A percentile compares a stretch with the other conserved stretches of the same genome.
These are phyloP conservation scores for Orchestia grillus DNA, from an alignment of 1,140 invertebrate genomes.

Conservation along the genomic window DNA sequence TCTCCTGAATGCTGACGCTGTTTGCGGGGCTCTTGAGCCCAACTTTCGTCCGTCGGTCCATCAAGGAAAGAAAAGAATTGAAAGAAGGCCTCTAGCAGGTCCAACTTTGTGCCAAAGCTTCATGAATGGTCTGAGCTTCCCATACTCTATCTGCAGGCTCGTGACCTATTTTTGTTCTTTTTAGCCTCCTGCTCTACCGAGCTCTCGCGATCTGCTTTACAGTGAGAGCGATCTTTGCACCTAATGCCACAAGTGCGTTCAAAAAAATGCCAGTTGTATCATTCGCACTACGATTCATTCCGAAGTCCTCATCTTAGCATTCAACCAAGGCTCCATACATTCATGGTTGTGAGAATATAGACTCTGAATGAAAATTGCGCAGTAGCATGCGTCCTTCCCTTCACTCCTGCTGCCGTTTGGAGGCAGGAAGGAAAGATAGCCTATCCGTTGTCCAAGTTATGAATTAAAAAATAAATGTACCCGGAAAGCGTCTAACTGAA, in stretches of 20 bases:
- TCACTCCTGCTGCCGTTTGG: neutral
- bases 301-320: neutral
- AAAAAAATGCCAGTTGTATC: neutral
- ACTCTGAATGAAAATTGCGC: neutral
- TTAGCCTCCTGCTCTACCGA: neutral
- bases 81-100: neutral
- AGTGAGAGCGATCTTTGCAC: neutral
- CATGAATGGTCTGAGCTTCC: neutral
- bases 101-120: neutral
- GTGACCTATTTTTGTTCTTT: neutral
- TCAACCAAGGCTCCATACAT: neutral
- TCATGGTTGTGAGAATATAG: neutral
- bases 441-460: neutral
- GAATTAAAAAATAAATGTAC: neutral
- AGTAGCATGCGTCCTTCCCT: neutral
- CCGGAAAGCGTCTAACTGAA: no score
- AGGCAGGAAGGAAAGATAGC: neutral
- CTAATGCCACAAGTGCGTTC: neutral
- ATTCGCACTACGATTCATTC: neutral
- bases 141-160: neutral
- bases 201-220: neutral
- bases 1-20: neutral
- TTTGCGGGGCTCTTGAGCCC: neutral
- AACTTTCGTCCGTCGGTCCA: neutral
- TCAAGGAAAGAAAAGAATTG: conserved; percentile 1